Evolutionary conservation across 2,888 invertebrate genomes (phyloP), one percentile per base, ranked within the genome.

Genomic region (Tinea trinotella): DNA sequence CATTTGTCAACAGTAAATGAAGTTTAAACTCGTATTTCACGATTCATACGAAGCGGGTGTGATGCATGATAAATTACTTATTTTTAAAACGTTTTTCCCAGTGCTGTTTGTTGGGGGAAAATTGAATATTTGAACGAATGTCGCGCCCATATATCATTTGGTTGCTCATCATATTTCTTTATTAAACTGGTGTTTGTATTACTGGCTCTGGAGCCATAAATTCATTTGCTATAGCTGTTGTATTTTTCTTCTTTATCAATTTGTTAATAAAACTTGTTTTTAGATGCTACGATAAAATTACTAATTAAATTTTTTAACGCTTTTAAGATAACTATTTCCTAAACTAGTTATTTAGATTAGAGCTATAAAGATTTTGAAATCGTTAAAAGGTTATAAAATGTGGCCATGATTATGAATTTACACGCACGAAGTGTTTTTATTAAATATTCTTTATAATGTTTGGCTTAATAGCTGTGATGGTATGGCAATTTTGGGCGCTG

Each of bases 1-100:
- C 74, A 74, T 71, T 74, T 67, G 73, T 68, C 63, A 62, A 61
- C 70, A 67, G 75, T 82, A 82, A 82, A 82, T 82, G 81, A 82
- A 72, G 66, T 65, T 71, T 68, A 67, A 71, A 71, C 67, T 65
- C 63, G 59, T 15, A 65, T 61, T 61, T 60, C 57, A 62, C 64
- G 65, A 65, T 66, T 63, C 66, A 67, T 69, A 63, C 58, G 56
- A 59, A 59, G 60, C 66, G 15, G 52, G 69, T 68, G 73, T 73
- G 76, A 79, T 78, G 70, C 69, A 67, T 79, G 74, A 78, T 77
- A 80, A 78, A 81, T 79, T 71, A 76, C 74, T 73, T 69, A 74
- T 80, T 80, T 58, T 75, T 74, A 73, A 75, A 78, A 71, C 65
- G 69, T 74, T 74, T 76, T 74, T 74, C 63, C 67, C 61, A 62